A percentile compares a stretch with the other conserved stretches of the same genome.
Evolutionary conservation across 2,888 invertebrate species (phyloP).

Genomic region (Rhynchonema sp.): DNA sequence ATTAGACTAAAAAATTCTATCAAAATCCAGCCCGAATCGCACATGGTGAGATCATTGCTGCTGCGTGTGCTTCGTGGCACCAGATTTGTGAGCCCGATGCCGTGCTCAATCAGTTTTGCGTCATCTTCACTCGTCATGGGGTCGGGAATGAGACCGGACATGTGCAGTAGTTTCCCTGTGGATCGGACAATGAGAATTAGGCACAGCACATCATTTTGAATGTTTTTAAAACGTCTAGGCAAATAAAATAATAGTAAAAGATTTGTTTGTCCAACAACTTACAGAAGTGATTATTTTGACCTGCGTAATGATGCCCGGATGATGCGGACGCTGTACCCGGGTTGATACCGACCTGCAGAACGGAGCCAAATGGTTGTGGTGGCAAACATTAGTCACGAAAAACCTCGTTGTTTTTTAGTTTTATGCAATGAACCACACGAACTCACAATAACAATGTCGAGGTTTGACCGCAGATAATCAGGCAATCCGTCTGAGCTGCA

Average conservation of each 20-base stretch:
- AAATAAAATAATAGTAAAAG: not conserved
- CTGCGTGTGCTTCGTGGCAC: slow-evolving; percentile 84
- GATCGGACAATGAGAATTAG: too few relatives aligned
- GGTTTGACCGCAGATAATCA: slow-evolving; percentile 73
- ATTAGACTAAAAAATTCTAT: too few relatives aligned
- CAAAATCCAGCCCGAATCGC: slow-evolving; percentile 1
- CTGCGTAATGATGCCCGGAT: slow-evolving; percentile 94
- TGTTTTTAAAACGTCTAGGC: not conserved
- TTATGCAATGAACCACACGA: too few relatives aligned
- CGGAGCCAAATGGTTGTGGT: too few relatives aligned
- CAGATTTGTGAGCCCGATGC: slow-evolving; percentile 96
- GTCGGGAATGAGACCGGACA: slow-evolving; percentile 77
- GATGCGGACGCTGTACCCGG: slow-evolving; percentile 90
- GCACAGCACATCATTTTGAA: not conserved
- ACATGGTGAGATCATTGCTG: slow-evolving; percentile 65
- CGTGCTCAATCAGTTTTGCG: slow-evolving; percentile 69
- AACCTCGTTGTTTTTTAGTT: too few relatives aligned
- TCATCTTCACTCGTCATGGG: slow-evolving; percentile 93
- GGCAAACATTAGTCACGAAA: too few relatives aligned
- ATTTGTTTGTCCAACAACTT: slow-evolving; percentile 28
- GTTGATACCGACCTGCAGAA: slow-evolving; percentile 82
- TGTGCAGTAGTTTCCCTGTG: slow-evolving; percentile 75
- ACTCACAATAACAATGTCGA: slow-evolving; percentile 97
- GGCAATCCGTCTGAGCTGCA: slow-evolving; percentile 40
- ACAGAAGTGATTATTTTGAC: slow-evolving; percentile 97